Base-by-base conservation (phyloP, 1,140 invertebrate species). In the Atta colombica region DNA sequence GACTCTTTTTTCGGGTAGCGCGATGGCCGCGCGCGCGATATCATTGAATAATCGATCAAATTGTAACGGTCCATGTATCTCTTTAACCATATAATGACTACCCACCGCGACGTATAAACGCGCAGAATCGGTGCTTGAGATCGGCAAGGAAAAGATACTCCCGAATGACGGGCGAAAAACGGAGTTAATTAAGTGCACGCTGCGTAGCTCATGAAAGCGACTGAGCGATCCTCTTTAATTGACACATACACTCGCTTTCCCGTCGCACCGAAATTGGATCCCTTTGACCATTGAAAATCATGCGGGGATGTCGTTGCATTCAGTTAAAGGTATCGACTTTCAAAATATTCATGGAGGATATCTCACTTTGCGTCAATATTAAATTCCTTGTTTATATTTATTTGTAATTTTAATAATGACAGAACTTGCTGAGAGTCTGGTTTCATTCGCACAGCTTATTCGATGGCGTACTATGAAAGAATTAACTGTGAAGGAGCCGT, bases 111-210 rank as follows among this genome's bases (percentile, higher is more conserved):
- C n/a, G 72, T 25, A 63, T 81, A 84, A 90, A 86, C 39, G 49
- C 65, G 25, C 61, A 10, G 18, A n/a, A 25, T 80, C 65, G 21
- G 3, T 28, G 25, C n/a, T n/a, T 31, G 28, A 31, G 39, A 49
- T 53, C 77, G 45, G 5, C 45, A 18, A 21, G 61, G 71, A 49
- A 74, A 71, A 49, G 58, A 49, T 58, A 74, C 49, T 49, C 80
- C 60, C 75, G 80, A 68, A 39, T 71, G 80, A 86, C 63, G 53
- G 31, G 66, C 86, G 81, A 71, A 87, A 45, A 63, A 39, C 71
- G 74, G 71, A 90, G 81, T 92, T 92, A 91, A 92, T 91, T 87
- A 90, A 91, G 81, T 69, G 77, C 65, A 65, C 65, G 65, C 31
- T 39, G 25, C 77, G 28, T 49, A 35, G 14, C 75, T 81, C 77